Evolutionary conservation across 1,140 invertebrate genomes (phyloP).

Genomic region (Aricia agestis): DNA sequence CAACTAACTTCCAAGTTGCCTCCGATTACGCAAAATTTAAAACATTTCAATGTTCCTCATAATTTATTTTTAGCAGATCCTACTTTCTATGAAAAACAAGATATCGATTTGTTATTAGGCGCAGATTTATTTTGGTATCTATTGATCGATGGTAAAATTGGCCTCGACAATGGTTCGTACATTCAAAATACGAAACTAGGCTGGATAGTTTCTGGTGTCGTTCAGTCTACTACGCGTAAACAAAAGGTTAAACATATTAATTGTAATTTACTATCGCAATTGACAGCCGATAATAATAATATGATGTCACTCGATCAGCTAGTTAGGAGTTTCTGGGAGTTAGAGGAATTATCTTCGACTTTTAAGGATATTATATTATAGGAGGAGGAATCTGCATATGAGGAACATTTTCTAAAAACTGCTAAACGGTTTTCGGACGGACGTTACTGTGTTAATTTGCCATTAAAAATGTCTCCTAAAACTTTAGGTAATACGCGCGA

Average conservation of each 20-base stretch:
- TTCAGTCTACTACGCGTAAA: neutral
- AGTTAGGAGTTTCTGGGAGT: neutral
- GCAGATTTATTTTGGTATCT: constrained; percentile 19
- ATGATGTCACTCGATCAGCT: neutral
- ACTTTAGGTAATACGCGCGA: neutral
- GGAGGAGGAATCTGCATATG: neutral
- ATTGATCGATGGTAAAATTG: constrained; percentile 8
- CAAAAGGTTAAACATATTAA: neutral
- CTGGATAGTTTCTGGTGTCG: neutral
- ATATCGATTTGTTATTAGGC: constrained; percentile 15
- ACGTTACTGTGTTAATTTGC: neutral
- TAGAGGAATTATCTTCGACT: neutral
- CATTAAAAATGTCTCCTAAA: neutral
- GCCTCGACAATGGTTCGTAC: constrained; percentile 7
- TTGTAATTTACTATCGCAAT: neutral
- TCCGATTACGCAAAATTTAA: constrained; percentile 5
- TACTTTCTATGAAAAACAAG: neutral
- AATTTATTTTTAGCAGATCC: neutral
- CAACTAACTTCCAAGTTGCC: constrained; percentile 16
- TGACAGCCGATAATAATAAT: neutral
- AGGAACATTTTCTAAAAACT: neutral
- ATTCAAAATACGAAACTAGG: constrained; percentile 15
- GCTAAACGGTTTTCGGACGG: neutral
- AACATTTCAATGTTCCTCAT: neutral
- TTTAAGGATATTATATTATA: neutral